phyloP scores from a whole-genome alignment of 2,113 vertebrate species.

The Calypte anna region DNA sequence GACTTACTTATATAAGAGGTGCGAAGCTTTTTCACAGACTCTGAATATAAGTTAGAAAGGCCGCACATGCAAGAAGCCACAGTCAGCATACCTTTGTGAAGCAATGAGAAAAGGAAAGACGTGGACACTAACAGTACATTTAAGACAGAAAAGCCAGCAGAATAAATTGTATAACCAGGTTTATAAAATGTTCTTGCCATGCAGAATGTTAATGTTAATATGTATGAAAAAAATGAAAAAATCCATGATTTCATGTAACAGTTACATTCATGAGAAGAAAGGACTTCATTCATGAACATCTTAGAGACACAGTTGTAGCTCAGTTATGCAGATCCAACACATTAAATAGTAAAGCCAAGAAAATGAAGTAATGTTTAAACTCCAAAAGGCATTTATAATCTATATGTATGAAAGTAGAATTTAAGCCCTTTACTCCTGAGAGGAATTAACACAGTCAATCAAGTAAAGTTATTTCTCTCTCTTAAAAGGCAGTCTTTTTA shows the following conservation, averaged over 20 bases:
- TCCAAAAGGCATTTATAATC: background rate
- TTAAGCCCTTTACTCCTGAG: background rate
- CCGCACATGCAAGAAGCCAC: slow-evolving; percentile 84
- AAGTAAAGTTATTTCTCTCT: background rate
- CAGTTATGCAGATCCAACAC: background rate
- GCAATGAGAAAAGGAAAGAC: slow-evolving; percentile 82
- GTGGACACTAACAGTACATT: slow-evolving; percentile 74
- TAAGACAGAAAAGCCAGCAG: slow-evolving; percentile 65
- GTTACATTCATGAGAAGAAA: background rate
- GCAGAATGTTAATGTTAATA: slow-evolving; percentile 4
- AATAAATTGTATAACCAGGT: slow-evolving; percentile 11
- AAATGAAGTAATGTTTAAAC: background rate
- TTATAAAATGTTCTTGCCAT: slow-evolving; percentile 35
- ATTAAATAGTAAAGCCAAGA: background rate
- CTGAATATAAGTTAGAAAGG: slow-evolving; percentile 83
- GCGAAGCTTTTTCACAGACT: slow-evolving; percentile 91
- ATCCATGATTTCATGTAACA: background rate
- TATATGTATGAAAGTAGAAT: background rate
- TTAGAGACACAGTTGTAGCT: background rate
- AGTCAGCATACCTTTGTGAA: slow-evolving; percentile 85
- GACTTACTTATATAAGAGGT: slow-evolving; percentile 92
- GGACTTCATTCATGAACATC: background rate
- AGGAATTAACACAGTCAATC: background rate
- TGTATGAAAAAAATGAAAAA: background rate
- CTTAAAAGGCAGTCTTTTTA: too few relatives aligned